Percentiles rank a stretch among this genome's conserved stretches.
Evolutionary conservation across 1,140 invertebrate species (phyloP).

Genomic region (Chelonus insularis): DNA sequence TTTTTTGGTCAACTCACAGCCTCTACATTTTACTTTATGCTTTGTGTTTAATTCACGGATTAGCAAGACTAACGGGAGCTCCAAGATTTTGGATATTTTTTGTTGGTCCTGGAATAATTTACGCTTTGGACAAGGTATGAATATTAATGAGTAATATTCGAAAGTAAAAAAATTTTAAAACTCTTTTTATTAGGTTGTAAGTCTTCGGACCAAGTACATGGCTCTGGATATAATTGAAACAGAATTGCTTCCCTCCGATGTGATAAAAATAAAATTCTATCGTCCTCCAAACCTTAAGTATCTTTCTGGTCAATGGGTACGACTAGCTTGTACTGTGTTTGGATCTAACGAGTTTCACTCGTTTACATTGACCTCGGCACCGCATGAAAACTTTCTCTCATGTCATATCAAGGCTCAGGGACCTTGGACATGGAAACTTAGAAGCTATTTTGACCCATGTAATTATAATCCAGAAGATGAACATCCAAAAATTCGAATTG

Average conservation of each 20-base stretch:
- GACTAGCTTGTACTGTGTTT: conserved; percentile 91
- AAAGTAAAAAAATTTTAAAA: conserved; percentile 21
- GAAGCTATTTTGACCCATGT: conserved; percentile 95
- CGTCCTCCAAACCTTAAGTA: conserved; percentile 96
- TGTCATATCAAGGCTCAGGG: conserved; percentile 98
- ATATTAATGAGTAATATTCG: not conserved
- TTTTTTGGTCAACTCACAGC: conserved; percentile 97
- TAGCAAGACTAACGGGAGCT: conserved; percentile 90
- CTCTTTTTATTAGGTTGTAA: too few relatives aligned
- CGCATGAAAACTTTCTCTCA: conserved; percentile 95
- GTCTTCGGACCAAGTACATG: conserved; percentile 88
- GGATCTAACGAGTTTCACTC: conserved; percentile 94
- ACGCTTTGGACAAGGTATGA: conserved; percentile 84
- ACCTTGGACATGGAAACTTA: conserved; percentile 98
- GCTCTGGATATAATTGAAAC: conserved; percentile 94
- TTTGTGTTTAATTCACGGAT: conserved; percentile 88
- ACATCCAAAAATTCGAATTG: conserved; percentile 86
- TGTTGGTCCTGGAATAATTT: conserved; percentile 87
- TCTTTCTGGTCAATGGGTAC: conserved; percentile 86
- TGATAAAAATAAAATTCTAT: conserved; percentile 90
- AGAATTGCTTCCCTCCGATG: conserved; percentile 93
- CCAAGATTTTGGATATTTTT: conserved; percentile 97
- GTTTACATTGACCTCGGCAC: conserved; percentile 96
- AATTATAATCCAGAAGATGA: conserved; percentile 87
- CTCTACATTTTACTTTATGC: conserved; percentile 90